These are phyloP conservation scores for Carpatolechia fugitivella DNA, from an alignment of 2,888 invertebrate species.

Conservation along the genomic window DNA sequence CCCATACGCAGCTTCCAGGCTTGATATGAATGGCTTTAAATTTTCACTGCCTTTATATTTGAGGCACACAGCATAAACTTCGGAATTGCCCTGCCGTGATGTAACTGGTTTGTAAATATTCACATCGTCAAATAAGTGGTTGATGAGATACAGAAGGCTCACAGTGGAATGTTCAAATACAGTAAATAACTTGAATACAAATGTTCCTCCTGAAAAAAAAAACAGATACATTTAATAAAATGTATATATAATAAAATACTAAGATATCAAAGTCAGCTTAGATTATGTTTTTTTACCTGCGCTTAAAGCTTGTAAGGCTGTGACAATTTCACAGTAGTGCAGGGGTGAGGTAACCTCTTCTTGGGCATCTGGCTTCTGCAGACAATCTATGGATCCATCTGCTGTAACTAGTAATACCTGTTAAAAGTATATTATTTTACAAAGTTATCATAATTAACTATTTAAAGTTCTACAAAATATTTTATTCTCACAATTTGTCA, in stretches of 20 bases:
- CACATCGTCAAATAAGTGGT: slow-evolving; percentile 85
- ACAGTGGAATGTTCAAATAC: slow-evolving; percentile 91
- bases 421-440: slow-evolving; percentile 18
- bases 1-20: slow-evolving; percentile 67
- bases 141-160: slow-evolving; percentile 87
- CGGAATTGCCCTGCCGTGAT: slow-evolving; percentile 97
- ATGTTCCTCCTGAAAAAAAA: slow-evolving; percentile 81
- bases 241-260: slow-evolving; percentile 5
- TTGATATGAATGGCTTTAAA: slow-evolving; percentile 60
- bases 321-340: slow-evolving; percentile 90
- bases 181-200: slow-evolving; percentile 95
- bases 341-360: slow-evolving; percentile 88
- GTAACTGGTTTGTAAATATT: slow-evolving; percentile 92
- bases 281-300: slow-evolving; percentile 62
- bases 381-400: slow-evolving; percentile 96
- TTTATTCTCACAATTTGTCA: no score
- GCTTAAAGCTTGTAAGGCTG: slow-evolving; percentile 85
- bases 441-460: no score
- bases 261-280: background rate
- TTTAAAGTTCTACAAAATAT: no score
- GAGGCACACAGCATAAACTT: slow-evolving; percentile 90
- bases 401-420: slow-evolving; percentile 89
- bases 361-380: slow-evolving; percentile 90
- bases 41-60: slow-evolving; percentile 74
- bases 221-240: background rate